Evolutionary conservation across 1,140 invertebrate genomes (phyloP).

Genomic region (Belonocnema kinseyi): DNA sequence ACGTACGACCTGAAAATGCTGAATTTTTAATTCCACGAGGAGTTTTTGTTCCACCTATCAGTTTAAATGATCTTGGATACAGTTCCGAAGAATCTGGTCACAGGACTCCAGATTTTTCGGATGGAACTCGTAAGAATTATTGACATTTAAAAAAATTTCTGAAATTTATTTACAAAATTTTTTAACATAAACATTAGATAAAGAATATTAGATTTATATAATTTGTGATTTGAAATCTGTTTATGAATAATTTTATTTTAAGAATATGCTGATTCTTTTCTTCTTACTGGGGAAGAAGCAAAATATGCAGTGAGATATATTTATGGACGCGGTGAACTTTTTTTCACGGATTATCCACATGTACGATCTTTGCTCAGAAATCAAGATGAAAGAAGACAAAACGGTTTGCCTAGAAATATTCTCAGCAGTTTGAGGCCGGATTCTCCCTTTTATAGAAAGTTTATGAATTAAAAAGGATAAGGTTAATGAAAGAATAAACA

Average conservation of each 20-base stretch:
- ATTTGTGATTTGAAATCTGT: background rate
- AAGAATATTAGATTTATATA: background rate
- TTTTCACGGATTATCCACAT: slow-evolving; percentile 80
- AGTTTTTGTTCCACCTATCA: slow-evolving; percentile 59
- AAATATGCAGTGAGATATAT: slow-evolving; percentile 74
- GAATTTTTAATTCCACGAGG: slow-evolving; percentile 62
- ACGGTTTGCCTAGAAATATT: slow-evolving; percentile 77
- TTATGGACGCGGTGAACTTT: slow-evolving; percentile 76
- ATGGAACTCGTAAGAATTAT: slow-evolving; percentile 58
- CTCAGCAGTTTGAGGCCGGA: slow-evolving; percentile 78
- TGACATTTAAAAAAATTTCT: background rate
- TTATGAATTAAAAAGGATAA: background rate
- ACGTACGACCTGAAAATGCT: slow-evolving; percentile 48
- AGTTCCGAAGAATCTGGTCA: slow-evolving; percentile 53
- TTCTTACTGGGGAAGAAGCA: slow-evolving; percentile 76
- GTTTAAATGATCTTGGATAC: slow-evolving; percentile 59
- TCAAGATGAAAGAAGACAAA: slow-evolving; percentile 77
- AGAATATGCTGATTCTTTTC: slow-evolving; percentile 73
- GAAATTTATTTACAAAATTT: background rate
- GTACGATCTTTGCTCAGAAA: slow-evolving; percentile 77
- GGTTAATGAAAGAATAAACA: background rate
- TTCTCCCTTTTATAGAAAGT: slow-evolving; percentile 77
- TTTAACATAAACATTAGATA: too few species aligned
- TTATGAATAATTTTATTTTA: slow-evolving; percentile 35
- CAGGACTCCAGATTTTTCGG: slow-evolving; percentile 57